Conservation (phyloP, 2,113 vertebrate species). For the Aegotheles bennettii region DNA sequence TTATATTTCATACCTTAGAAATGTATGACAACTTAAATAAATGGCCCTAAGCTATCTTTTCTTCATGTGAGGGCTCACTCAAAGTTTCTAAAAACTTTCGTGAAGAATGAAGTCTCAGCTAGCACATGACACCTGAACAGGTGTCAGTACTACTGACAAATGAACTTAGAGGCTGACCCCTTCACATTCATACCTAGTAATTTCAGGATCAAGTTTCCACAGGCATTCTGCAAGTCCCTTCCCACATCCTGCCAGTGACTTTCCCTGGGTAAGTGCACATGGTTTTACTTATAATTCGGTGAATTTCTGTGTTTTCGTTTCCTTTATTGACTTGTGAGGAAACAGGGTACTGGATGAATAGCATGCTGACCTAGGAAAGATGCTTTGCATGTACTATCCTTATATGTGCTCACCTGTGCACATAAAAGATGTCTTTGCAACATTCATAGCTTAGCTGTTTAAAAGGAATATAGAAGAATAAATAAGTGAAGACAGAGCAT, state of each 20-base stretch:
- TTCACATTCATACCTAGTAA: not conserved
- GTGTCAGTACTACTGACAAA: constrained; percentile 8
- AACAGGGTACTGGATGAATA: not conserved
- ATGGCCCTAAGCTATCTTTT: constrained; percentile 53
- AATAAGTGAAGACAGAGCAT: not conserved
- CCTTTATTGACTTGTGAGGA: not conserved
- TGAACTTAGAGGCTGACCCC: not conserved
- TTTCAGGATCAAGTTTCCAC: constrained; percentile 27
- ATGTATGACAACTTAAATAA: not conserved
- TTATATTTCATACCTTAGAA: not conserved
- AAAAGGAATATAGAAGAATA: not conserved
- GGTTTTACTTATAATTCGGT: not conserved
- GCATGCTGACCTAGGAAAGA: not conserved
- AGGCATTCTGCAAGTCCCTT: not conserved
- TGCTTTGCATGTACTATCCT: not conserved
- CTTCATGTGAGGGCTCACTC: constrained; percentile 63
- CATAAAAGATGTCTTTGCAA: not conserved
- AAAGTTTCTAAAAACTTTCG: constrained; percentile 21
- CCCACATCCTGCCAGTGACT: not conserved
- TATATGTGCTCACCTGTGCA: not conserved
- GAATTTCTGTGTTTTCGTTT: not conserved
- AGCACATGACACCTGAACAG: constrained; percentile 5
- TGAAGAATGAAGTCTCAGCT: constrained; percentile 33
- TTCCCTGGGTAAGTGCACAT: not conserved
- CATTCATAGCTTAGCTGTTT: not conserved